Evolutionary conservation across 2,113 vertebrate species (phyloP).

Genomic region (Eidolon helvum): DNA sequence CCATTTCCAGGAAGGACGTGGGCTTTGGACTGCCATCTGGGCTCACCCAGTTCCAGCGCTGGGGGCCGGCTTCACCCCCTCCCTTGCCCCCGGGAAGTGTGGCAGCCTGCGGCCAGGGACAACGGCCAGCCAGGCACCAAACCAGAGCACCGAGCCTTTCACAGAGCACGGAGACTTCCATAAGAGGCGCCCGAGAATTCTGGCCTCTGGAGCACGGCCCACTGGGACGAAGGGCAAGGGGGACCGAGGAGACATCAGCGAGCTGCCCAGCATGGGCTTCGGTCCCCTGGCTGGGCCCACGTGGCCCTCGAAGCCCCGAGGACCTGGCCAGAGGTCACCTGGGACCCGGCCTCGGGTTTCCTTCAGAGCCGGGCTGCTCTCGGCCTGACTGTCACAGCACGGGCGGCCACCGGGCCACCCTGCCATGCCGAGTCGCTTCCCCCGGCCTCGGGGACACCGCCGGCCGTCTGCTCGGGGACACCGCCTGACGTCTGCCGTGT

Average conservation of each 20-base stretch:
- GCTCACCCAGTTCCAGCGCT: neutral
- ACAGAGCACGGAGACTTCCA: neutral
- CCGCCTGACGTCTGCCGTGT: accelerated
- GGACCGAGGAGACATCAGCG: neutral
- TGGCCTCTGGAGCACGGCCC: neutral
- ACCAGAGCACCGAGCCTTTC: too few species aligned
- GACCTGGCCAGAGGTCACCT: neutral
- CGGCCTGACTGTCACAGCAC: neutral
- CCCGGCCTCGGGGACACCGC: neutral
- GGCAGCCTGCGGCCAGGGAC: accelerated
- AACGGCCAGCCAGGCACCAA: neutral
- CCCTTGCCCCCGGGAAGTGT: neutral
- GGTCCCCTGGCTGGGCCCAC: neutral
- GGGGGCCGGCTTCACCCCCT: accelerated
- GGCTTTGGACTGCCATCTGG: neutral
- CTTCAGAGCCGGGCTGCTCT: neutral
- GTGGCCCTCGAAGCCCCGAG: neutral
- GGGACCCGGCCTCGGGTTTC: neutral
- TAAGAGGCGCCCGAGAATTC: neutral
- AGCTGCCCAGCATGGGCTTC: neutral
- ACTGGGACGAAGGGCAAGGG: neutral
- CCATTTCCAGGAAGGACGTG: neutral
- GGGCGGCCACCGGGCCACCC: neutral
- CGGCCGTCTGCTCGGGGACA: neutral
- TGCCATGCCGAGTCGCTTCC: neutral